phyloP scores from a whole-genome alignment of 2,797 vertebrate genomes.

The Tamandua tetradactyla region DNA sequence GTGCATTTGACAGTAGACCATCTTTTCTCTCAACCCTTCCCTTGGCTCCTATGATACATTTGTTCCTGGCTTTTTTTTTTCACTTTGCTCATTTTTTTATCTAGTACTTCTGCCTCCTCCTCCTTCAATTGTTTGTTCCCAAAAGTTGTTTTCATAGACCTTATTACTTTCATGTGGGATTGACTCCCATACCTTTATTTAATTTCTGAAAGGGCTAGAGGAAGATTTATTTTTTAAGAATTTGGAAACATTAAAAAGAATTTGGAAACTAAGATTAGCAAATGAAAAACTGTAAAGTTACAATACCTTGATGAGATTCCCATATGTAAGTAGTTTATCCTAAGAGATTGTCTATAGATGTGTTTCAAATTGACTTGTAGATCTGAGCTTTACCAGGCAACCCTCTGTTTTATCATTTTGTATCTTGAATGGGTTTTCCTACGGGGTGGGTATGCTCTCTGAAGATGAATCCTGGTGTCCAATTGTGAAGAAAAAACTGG shows the following conservation, averaged over 20 bases:
- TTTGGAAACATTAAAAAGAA: neutral
- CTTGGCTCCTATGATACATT: neutral
- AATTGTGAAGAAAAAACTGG: neutral
- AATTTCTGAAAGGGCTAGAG: neutral
- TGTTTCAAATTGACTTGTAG: neutral
- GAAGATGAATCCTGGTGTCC: neutral
- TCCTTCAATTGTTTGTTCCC: constrained; percentile 4
- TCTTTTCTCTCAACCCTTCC: neutral
- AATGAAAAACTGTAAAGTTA: neutral
- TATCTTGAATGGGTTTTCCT: neutral
- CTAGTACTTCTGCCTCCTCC: neutral
- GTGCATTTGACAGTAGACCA: neutral
- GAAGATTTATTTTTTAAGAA: neutral
- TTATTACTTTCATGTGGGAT: neutral
- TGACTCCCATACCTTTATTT: neutral
- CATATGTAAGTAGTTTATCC: neutral
- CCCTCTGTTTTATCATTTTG: neutral
- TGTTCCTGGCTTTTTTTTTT: neutral
- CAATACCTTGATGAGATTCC: neutral
- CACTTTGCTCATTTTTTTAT: neutral
- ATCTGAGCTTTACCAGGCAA: neutral
- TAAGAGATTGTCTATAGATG: neutral
- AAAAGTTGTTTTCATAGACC: neutral
- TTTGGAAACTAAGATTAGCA: neutral
- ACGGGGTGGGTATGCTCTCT: neutral